Evolutionary conservation across 2,113 vertebrate genomes (phyloP).

Genomic region (Solea senegalensis): DNA sequence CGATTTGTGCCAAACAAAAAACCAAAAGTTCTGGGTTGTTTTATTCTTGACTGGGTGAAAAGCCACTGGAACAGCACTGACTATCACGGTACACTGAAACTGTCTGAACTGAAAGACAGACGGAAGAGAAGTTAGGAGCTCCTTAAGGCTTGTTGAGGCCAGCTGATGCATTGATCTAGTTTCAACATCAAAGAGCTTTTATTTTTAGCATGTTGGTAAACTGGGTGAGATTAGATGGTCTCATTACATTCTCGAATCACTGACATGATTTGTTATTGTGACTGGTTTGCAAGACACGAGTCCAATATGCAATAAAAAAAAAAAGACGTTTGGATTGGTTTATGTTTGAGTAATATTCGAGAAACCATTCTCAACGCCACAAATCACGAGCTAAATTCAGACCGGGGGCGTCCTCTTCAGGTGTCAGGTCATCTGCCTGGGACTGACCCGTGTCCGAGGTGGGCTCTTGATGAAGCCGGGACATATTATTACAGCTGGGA

Average conservation of each 20-base stretch:
- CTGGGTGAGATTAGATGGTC: conserved; percentile 50
- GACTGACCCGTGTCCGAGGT: conserved; percentile 78
- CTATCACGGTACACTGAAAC: conserved; percentile 20
- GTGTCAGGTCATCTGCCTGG: conserved; percentile 48
- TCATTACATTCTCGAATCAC: conserved; percentile 43
- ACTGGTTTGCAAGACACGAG: conserved; percentile 16
- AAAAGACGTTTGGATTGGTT: neutral
- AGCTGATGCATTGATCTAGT: conserved; percentile 64
- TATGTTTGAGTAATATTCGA: neutral
- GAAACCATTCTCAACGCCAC: neutral
- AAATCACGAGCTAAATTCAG: too few relatives aligned
- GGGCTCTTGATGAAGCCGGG: conserved; percentile 75
- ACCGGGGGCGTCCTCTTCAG: conserved; percentile 32
- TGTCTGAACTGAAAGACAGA: conserved; percentile 4
- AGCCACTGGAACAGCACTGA: conserved; percentile 29
- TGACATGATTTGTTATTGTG: conserved; percentile 19
- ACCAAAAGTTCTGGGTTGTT: conserved; percentile 37
- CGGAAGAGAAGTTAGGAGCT: conserved; percentile 33
- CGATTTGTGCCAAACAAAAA: conserved; percentile 23
- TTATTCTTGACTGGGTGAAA: conserved; percentile 39
- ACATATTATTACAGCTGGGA: conserved; percentile 94
- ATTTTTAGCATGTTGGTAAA: conserved; percentile 68
- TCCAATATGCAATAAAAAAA: neutral
- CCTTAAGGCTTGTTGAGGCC: conserved; percentile 42
- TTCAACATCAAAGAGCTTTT: conserved; percentile 63